Evolutionary conservation across 1,140 invertebrate genomes (phyloP).

Genomic region (Coelopa frigida): DNA sequence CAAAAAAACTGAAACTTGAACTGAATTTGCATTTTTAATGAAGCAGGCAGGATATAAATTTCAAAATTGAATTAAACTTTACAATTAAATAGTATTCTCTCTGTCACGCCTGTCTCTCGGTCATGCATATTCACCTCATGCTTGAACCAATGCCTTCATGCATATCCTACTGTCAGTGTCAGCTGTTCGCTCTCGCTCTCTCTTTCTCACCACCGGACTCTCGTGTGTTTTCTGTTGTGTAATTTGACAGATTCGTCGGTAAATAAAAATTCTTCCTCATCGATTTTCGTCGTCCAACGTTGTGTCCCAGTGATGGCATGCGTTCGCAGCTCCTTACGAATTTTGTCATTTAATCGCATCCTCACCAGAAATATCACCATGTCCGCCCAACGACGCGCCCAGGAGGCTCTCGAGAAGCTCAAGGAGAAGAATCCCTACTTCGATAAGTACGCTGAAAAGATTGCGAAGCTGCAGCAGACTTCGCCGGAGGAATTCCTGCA

Average conservation of each 20-base stretch:
- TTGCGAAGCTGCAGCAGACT: slow-evolving; percentile 63
- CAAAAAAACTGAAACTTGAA: too few relatives aligned
- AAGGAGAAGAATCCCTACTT: slow-evolving; percentile 65
- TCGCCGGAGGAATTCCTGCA: slow-evolving; percentile 68
- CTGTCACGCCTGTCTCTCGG: too few relatives aligned
- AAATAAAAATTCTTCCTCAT: background rate
- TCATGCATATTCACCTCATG: too few relatives aligned
- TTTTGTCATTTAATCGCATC: slow-evolving; percentile 1
- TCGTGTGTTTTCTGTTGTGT: slow-evolving; percentile 5
- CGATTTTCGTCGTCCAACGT: too few relatives aligned
- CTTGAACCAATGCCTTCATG: too few relatives aligned
- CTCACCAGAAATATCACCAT: slow-evolving; percentile 28
- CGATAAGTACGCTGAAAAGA: slow-evolving; percentile 74
- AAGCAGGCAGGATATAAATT: too few relatives aligned
- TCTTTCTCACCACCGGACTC: too few relatives aligned
- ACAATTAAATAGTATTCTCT: too few relatives aligned
- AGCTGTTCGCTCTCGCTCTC: too few relatives aligned
- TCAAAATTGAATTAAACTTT: too few relatives aligned
- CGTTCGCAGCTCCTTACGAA: background rate
- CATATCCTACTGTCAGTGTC: too few relatives aligned
- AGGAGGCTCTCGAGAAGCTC: slow-evolving; percentile 38
- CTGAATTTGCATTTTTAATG: too few relatives aligned
- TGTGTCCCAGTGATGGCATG: slow-evolving; percentile 8
- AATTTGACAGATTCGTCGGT: slow-evolving; percentile 2
- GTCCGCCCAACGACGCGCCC: slow-evolving; percentile 28